These are phyloP conservation scores for Nysson spinosus DNA, from an alignment of 2,888 invertebrate genomes.

Conservation along the genomic window DNA sequence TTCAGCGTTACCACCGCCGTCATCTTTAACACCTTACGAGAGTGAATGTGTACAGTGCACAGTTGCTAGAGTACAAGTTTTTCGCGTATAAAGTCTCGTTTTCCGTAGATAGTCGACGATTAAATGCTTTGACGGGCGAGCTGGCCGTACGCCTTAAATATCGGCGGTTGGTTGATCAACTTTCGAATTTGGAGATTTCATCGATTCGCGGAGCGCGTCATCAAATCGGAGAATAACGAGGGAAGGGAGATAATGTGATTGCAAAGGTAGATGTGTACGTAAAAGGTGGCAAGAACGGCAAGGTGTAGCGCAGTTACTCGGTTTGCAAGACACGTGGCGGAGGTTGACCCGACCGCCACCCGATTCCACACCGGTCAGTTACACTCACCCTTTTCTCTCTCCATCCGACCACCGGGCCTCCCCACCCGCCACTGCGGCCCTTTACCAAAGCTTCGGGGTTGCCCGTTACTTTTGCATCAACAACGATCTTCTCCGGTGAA, in stretches of 20 bases:
- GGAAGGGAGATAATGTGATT: slow-evolving; percentile 1
- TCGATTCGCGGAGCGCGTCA: slow-evolving; percentile 44
- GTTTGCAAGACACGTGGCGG: slow-evolving; percentile 76
- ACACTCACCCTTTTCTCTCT: not conserved
- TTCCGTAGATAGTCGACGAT: no score
- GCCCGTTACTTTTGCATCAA: slow-evolving; percentile 76
- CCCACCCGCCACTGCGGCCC: slow-evolving; percentile 15
- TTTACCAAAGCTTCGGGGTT: slow-evolving; percentile 63
- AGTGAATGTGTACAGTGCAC: no score
- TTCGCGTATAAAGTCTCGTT: no score
- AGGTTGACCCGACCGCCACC: slow-evolving; percentile 55
- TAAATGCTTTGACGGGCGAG: no score
- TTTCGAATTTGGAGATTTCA: no score
- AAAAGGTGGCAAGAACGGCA: slow-evolving; percentile 13
- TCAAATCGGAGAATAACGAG: slow-evolving; percentile 39
- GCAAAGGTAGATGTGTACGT: slow-evolving; percentile 4
- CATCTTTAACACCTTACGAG: no score
- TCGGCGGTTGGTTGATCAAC: no score
- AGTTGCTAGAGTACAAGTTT: no score
- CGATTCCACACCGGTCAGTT: slow-evolving; percentile 47
- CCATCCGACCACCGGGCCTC: slow-evolving; percentile 23
- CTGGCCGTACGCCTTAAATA: no score
- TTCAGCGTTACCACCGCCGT: no score
- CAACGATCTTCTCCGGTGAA: slow-evolving; percentile 75
- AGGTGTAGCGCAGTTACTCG: slow-evolving; percentile 60